phyloP scores from a whole-genome alignment of 2,797 vertebrate species.

The Emys orbicularis region DNA sequence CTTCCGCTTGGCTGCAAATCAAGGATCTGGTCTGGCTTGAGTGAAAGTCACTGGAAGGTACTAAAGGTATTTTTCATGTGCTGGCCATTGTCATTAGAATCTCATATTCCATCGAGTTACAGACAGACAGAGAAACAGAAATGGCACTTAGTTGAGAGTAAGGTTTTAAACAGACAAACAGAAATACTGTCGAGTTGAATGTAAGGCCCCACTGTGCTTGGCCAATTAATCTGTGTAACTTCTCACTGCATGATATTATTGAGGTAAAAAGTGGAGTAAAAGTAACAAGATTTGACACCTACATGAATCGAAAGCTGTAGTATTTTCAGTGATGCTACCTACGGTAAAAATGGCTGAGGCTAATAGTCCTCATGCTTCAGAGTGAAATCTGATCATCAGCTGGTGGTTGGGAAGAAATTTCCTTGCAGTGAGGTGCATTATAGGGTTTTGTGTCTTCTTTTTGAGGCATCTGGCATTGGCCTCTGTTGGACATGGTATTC shows the following conservation, averaged over 20 bases:
- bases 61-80: neutral
- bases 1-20: neutral
- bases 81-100: neutral
- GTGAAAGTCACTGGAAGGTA: neutral
- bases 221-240: neutral
- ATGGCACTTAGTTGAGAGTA: neutral
- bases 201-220: neutral
- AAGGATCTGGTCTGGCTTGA: neutral
- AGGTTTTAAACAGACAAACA: neutral
- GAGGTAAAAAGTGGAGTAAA: neutral
- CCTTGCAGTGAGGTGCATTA: neutral
- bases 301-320: neutral
- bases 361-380: neutral
- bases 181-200: accelerated
- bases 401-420: neutral
- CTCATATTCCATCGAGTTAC: neutral
- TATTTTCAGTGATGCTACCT: neutral
- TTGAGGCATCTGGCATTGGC: neutral
- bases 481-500: neutral
- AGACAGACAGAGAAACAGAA: neutral
- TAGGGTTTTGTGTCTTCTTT: neutral
- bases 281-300: neutral
- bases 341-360: neutral
- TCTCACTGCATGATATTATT: neutral
- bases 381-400: neutral